Base-by-base conservation (phyloP, 2,113 vertebrate genomes). In the Puffinus mauretanicus region DNA sequence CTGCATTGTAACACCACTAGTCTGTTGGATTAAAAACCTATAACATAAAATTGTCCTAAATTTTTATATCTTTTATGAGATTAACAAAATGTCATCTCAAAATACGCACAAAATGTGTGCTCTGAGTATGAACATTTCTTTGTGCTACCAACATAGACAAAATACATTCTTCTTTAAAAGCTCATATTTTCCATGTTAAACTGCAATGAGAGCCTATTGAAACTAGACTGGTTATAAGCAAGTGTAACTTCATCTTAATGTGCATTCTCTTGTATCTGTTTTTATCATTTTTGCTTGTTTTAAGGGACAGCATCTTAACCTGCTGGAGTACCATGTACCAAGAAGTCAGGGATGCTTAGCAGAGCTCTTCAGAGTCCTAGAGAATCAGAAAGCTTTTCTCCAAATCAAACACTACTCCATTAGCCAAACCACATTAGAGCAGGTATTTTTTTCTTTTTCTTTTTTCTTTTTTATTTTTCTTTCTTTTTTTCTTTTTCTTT, bases 341-440 rank as follows among this genome's bases (percentile, higher is more conserved):
- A 82, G n/a, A 84, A 88, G 72, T 32, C 82, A 94, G 62, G 97
- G 73, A 2, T 95, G 96, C 52, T 83, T 98, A 67, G 96, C 97
- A 47, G 96, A 98, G 80, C 94, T 98, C 78, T 97, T 98, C 92
- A 90, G 38, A 51, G 93, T 98, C 65, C 93, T 98, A 29, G 98
- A 98, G 71, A 91, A 90, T 57, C 94, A 96, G 16, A 98, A 96
- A 96, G 13, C 13, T 36, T 71, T 75, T 72, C 71, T 97, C 42
- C 88, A 93, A 46, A 97, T 98, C 44, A 79, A 90, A 34, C 96
- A 96, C 58, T 98, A 98, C 75, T 97, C 98, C 69, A 96, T 98
- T 55, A 97, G 77, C 66, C 97, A 98, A 77, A 95, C 97, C 18
- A 94, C 95, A 27, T 80, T 98, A 92, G 97, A 98, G 15, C 96